Evolutionary conservation across 2,113 vertebrate species (phyloP), one percentile per base, ranked within the genome.

Genomic region (Calypte anna): DNA sequence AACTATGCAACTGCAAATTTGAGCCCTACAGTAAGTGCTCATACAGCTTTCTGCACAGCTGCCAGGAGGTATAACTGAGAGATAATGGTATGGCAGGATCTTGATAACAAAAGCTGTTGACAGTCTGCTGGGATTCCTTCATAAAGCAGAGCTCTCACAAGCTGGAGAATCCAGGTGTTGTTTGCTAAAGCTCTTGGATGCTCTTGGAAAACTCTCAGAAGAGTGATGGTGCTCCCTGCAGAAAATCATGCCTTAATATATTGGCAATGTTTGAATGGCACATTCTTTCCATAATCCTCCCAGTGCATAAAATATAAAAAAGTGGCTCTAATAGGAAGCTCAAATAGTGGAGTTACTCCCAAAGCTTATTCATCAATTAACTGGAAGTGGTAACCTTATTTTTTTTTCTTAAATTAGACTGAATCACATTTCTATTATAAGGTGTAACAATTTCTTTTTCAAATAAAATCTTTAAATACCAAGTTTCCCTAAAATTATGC

Each of bases 121-220:
- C 75, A 62, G 40, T 54, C 31, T 23, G 3, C 21, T 77, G 22
- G 38, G 51, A 77, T 58, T 69, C 22, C 36, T 88, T 50, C 10
- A 24, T 28, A 80, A 21, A 13, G 7, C 0, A 0, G 3, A 46
- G 17, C 6, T 88, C 15, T 36, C 0, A 0, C 1, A 0, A 17
- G 27, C n/a, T 90, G 46, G 15, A 54, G 51, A 58, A 11, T 46
- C 17, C 59, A 70, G 27, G 31, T 54, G 10, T 8, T 51, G 6
- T 12, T 36, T 88, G 11, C 15, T 53, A 30, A 22, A 77, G 20
- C 17, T 74, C 19, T 23, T 33, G 11, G 9, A 4, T 48, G 19
- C 25, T 90, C 19, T 53, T 67, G 17, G 23, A 12, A 7, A 91
- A 4, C 23, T 27, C 25, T 55, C 30, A 19, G 44, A 28, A 57